Evolutionary conservation across 2,113 vertebrate species (phyloP).

Genomic region (Ursus arctos): DNA sequence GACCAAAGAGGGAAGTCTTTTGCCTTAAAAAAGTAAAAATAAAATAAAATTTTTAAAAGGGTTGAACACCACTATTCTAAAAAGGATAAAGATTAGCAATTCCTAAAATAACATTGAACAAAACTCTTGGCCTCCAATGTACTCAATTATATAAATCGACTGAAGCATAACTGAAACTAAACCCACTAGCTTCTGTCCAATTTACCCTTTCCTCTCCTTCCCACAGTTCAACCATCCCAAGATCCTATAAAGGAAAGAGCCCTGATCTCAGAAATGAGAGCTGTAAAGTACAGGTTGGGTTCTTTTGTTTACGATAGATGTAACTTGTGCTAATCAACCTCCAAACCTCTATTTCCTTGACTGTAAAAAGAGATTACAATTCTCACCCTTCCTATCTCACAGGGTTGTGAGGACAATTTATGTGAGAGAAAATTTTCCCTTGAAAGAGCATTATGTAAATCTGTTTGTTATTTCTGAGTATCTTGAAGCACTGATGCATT

Average conservation of each 20-base stretch:
- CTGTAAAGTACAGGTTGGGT: neutral
- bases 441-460: neutral
- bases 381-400: neutral
- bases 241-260: neutral
- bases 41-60: neutral
- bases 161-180: neutral
- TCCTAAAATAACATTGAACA: constrained; percentile 31
- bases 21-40: neutral
- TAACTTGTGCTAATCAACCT: neutral
- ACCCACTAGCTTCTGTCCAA: neutral
- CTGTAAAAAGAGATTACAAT: neutral
- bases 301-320: neutral
- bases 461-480: neutral
- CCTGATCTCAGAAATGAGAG: neutral
- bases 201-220: neutral
- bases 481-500: neutral
- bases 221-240: neutral
- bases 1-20: neutral
- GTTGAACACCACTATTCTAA: neutral
- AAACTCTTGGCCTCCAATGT: constrained; percentile 2
- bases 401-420: neutral
- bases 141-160: constrained; percentile 48
- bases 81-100: constrained; percentile 32
- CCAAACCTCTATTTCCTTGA: neutral
- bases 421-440: neutral